Conservation (phyloP, 2,797 vertebrate genomes). For the Pseudochaenichthys georgianus region DNA sequence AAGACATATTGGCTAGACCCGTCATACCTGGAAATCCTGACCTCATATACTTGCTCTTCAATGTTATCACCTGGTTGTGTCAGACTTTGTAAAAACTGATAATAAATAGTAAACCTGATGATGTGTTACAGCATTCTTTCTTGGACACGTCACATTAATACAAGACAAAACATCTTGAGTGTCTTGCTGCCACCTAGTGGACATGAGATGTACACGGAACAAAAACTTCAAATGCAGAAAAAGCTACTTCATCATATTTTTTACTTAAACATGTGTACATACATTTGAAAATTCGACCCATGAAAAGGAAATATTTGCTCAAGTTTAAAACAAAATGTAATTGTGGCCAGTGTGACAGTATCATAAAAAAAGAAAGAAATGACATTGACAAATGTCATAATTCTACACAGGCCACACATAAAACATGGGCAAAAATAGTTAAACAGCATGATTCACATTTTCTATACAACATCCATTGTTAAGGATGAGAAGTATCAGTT, state of each 20-base stretch:
- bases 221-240: neutral
- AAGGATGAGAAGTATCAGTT: constrained; percentile 7
- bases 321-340: constrained; percentile 57
- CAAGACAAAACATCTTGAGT: neutral
- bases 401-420: constrained; percentile 47
- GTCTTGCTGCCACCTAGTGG: constrained; percentile 71
- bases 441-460: constrained; percentile 38
- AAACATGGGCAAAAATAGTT: constrained; percentile 40
- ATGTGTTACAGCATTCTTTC: constrained; percentile 3
- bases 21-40: neutral
- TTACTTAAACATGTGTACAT: constrained; percentile 74
- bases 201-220: neutral
- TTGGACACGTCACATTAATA: neutral
- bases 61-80: neutral
- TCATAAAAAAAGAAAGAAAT: constrained; percentile 18
- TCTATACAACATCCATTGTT: constrained; percentile 53
- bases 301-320: constrained; percentile 61
- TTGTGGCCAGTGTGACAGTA: constrained; percentile 39
- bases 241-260: constrained; percentile 12
- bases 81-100: constrained; percentile 1
- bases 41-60: neutral
- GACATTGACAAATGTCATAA: constrained; percentile 55
- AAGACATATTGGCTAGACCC: no score
- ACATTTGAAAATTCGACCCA: constrained; percentile 46
- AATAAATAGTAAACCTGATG: neutral